Base-by-base conservation (phyloP, 2,888 invertebrate species). In the Aphodius granarius region DNA sequence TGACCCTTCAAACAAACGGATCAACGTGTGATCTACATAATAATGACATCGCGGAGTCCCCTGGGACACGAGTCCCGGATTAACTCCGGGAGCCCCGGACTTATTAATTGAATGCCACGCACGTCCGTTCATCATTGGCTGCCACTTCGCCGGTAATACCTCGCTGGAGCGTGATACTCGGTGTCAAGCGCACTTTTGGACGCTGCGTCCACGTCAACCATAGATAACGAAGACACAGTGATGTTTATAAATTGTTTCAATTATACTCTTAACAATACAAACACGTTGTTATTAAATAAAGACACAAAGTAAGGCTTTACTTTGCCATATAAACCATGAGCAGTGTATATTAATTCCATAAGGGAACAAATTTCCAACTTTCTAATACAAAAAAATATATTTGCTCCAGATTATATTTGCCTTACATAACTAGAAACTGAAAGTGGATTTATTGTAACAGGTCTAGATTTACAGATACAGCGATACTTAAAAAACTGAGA, bases 21-120 rank as follows among this genome's bases (percentile, higher is more conserved):
- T 87, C 86, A 86, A 85, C 85, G 85, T 86, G 86, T 87, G 87
- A 87, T 87, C 86, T 87, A 87, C 87, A 87, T 87, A 87, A 87
- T 87, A 87, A 87, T 86, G 86, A 87, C 85, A 85, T 84, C 83
- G 83, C 81, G 81, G 82, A 82, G 83, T 84, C 85, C 85, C 84
- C 80, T 80, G 84, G 84, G 85, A 85, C 85, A 85, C 86, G 83
- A 84, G 86, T 85, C 83, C 85, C 76, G 86, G 86, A 86, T 86
- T 86, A 86, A 85, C 86, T 86, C 84, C 84, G 82, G 43, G 82
- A 82, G 83, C 83, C 79, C 81, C 80, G 84, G 85, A 86, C 85
- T 86, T 86, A 86, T 86, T 86, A 86, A 86, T 86, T 86, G 86
- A 86, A 86, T 86, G 86, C 86, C 82, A 85, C 85, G 86, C 86